Base-by-base conservation (phyloP, 2,113 vertebrate species). In the Regulus satrapa region DNA sequence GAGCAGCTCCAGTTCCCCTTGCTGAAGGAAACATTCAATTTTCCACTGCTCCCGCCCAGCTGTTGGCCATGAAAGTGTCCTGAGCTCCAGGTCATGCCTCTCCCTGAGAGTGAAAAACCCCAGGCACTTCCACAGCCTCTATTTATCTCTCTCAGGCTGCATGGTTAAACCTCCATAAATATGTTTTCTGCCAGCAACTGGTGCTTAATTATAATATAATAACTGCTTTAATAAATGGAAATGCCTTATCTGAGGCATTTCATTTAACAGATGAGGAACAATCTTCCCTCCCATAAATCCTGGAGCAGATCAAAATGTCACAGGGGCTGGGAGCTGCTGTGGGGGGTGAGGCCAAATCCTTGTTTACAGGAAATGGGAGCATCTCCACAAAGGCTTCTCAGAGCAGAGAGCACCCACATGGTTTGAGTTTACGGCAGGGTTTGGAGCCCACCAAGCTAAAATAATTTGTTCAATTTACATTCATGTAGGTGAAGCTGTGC, bases 171-270 rank as follows among this genome's bases (percentile, higher is more conserved):
- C 71, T 66, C 66, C 89, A 88, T 88, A 82, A 95, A 94, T 73
- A 87, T 8, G 66, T 85, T 94, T 93, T 68, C 86, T 78, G 73
- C 76, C 96, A 95, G 88, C 80, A 83, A 89, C 41, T 79, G 74
- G 45, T 87, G 75, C 84, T 94, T 97, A 97, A 96, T 97, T 96
- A 88, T 85, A 89, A 77, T 52, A 71, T 91, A 90, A 92, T 88
- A 92, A 92, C 74, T 71, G 78, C 55, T 80, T 89, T 80, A 94
- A 91, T 80, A 92, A 92, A 94, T 89, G 80, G 74, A 89, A 96
- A 94, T 41, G 34, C 81, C 64, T 87, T 67, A 81, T 72, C 59
- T 29, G 29, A 92, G 68, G 72, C 63, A 63, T 74, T 92, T 85
- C 66, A 55, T 80, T 51, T 73, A 94, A 88, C 72, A 85, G 71